Base-by-base conservation (phyloP, 2,888 invertebrate species). In the Sphecodes monilicornis region DNA sequence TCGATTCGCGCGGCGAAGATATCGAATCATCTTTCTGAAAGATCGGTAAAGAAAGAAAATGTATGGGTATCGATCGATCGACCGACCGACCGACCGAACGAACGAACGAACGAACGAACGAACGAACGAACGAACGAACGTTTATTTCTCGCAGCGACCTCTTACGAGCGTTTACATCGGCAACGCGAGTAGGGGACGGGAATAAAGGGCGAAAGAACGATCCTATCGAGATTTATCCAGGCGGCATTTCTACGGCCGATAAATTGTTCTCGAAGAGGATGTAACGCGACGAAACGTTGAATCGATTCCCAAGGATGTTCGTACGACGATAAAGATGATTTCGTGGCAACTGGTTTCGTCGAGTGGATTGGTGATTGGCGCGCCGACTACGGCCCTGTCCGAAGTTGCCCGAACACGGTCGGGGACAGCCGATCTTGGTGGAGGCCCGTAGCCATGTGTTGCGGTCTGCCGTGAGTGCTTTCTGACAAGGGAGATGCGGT, bases 401-500 rank as follows among this genome's bases (percentile, higher is more conserved):
- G 91, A 79, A 66, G 76, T 26, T 78, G 74, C 29, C 68, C 89
- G 90, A 88, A 43, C 29, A 54, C 43, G 70, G 66, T 81, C 91
- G 91, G 91, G 82, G 60, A 64, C 64, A 75, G 22, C 82, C 92
- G 92, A 91, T 74, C 75, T 69, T 57, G 70, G 66, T 86, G 91
- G 92, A 92, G 82, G 86, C 80, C 78, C 90, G 90, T 90, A 93
- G 93, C 92, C 92, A 92, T 92, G 92, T 92, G 92, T 92, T 90
- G 93, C 89, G 93, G 90, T 93, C 90, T 91, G 92, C 92, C 92
- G 91, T 92, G 92, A 92, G 92, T 92, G 92, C 92, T 92, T 93
- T 92, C 92, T 91, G 93, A 92, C 91, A 91, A 93, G 93, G 91
- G 92, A 93, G 92, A 92, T 90, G 91, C 92, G 91, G 91, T 89